Evolutionary conservation across 2,888 invertebrate genomes (phyloP).

Genomic region (Melitaea athalia): DNA sequence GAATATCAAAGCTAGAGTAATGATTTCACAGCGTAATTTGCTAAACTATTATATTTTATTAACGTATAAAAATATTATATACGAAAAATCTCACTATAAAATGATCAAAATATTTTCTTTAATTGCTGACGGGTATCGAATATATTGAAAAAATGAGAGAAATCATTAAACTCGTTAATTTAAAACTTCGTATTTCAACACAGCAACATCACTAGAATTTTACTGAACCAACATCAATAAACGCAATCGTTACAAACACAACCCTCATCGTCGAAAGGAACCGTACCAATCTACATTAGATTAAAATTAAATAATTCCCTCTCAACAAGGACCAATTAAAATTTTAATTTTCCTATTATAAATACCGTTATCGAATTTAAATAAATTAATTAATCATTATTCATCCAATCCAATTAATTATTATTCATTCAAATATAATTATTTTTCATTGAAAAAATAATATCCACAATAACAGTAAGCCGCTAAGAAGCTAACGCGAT

Average conservation of each 20-base stretch:
- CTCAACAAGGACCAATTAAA: constrained; percentile 11
- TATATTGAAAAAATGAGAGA: neutral
- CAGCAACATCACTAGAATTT: constrained; percentile 30
- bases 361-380: constrained; percentile 15
- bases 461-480: constrained; percentile 4
- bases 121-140: neutral
- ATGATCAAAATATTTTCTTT: neutral
- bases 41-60: constrained; percentile 9
- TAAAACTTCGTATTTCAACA: constrained; percentile 8
- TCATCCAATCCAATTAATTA: constrained; percentile 7
- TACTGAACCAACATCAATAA: constrained; percentile 25
- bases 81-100: constrained; percentile 10
- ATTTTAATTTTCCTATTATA: constrained; percentile 19
- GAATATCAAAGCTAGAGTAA: constrained; percentile 13
- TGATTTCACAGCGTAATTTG: constrained; percentile 10
- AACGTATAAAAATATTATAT: constrained; percentile 6
- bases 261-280: constrained; percentile 7
- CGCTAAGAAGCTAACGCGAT: constrained; percentile 20
- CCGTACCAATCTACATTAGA: constrained; percentile 9
- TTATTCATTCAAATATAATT: constrained; percentile 16
- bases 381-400: constrained; percentile 11
- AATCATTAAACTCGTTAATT: constrained; percentile 3
- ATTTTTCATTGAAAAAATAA: constrained; percentile 22
- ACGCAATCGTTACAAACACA: constrained; percentile 13
- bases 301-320: constrained; percentile 6